Conservation (phyloP, 92 coral and sea anemone genomes). For the Palythoa heliodiscus region DNA sequence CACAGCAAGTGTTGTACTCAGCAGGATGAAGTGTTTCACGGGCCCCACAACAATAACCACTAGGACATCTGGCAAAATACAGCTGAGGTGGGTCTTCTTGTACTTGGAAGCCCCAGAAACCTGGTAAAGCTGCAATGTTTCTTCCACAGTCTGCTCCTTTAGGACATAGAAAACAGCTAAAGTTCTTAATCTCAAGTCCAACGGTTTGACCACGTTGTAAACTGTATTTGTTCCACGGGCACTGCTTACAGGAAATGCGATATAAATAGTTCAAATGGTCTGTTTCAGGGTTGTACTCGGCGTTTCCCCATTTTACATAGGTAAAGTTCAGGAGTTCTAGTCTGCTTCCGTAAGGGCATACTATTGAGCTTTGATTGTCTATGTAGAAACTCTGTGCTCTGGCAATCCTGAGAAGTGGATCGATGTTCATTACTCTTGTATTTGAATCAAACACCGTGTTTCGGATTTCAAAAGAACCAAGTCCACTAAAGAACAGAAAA, state of each 20-base stretch:
- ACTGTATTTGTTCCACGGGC: slow-evolving; percentile 22
- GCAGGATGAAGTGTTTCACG: background rate
- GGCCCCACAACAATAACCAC: slow-evolving; percentile 23
- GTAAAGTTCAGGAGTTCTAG: slow-evolving; percentile 8
- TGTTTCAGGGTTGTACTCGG: background rate
- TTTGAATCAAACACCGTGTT: slow-evolving; percentile 16
- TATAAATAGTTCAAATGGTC: slow-evolving; percentile 6
- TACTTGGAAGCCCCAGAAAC: slow-evolving; percentile 24
- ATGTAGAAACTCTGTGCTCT: slow-evolving; percentile 7
- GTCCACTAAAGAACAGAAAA: slow-evolving; percentile 12
- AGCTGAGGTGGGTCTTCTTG: slow-evolving; percentile 13
- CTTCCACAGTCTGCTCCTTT: slow-evolving; percentile 7
- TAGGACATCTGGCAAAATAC: slow-evolving; percentile 4
- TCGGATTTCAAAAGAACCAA: slow-evolving; percentile 7
- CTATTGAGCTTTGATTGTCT: slow-evolving; percentile 2
- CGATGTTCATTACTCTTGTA: slow-evolving; percentile 1
- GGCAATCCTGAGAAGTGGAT: slow-evolving; percentile 15
- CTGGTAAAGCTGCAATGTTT: slow-evolving; percentile 17
- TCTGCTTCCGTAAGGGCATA: slow-evolving; percentile 33
- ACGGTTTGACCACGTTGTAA: slow-evolving; percentile 15
- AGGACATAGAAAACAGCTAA: slow-evolving; percentile 16
- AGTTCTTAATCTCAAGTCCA: slow-evolving; percentile 9
- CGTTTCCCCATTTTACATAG: slow-evolving; percentile 30
- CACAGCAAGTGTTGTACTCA: slow-evolving; percentile 34
- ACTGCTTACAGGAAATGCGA: slow-evolving; percentile 24